These are phyloP conservation scores for Psittacus erithacus DNA, from an alignment of 2,113 vertebrate genomes.

Conservation along the genomic window DNA sequence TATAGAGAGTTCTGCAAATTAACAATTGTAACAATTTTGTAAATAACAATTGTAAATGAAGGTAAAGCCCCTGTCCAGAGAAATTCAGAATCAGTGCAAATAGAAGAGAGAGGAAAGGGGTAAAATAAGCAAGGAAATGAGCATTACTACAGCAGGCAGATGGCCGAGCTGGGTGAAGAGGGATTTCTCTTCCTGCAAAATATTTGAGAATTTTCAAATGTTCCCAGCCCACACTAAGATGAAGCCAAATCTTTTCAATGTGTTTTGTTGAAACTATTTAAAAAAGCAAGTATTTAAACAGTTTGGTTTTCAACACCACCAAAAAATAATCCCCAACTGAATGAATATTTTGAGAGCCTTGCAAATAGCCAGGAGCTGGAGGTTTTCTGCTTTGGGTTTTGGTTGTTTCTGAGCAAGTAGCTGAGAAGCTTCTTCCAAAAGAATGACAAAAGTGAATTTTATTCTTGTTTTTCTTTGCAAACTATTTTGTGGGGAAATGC, in stretches of 20 bases:
- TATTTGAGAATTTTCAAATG: slow-evolving; percentile 3
- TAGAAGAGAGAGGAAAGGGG: background rate
- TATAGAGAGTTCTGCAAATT: background rate
- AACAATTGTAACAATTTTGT: too few species aligned
- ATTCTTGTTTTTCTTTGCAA: background rate
- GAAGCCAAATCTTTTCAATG: slow-evolving; percentile 21
- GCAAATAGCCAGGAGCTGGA: slow-evolving; percentile 24
- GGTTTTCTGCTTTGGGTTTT: background rate
- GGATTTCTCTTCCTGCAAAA: slow-evolving; percentile 5
- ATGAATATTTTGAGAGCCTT: slow-evolving; percentile 26
- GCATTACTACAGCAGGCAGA: background rate
- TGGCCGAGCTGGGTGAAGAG: background rate
- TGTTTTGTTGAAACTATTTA: slow-evolving; percentile 32
- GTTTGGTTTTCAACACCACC: slow-evolving; percentile 12
- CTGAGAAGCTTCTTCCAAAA: background rate
- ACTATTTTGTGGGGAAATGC: background rate
- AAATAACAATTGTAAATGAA: background rate
- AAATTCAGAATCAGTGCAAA: background rate
- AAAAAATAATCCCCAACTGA: slow-evolving; percentile 31
- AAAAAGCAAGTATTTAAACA: background rate
- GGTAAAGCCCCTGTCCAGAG: background rate
- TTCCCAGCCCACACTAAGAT: slow-evolving; percentile 2
- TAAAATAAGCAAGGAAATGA: slow-evolving; percentile 23
- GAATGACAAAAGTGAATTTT: background rate
- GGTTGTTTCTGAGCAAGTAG: background rate